phyloP scores from a whole-genome alignment of 1,140 invertebrate species.

The Littorina saxatilis region DNA sequence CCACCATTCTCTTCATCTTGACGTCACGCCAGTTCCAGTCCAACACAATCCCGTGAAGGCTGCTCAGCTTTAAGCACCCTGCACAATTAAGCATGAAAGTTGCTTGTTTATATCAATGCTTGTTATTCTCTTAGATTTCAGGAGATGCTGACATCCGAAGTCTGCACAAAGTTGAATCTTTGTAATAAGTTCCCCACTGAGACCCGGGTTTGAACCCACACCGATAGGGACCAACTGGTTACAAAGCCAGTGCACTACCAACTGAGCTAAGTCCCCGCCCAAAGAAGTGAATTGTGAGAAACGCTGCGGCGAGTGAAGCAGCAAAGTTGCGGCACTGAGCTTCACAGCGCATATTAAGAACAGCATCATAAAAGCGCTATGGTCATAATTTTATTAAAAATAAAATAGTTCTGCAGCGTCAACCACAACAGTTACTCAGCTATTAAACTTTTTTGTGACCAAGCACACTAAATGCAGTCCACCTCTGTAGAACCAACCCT shows the following conservation, averaged over 20 bases:
- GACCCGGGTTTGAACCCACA: too few species aligned
- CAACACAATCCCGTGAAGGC: conserved; percentile 59
- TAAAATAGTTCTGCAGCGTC: too few species aligned
- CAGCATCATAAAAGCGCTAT: too few species aligned
- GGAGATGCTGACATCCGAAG: not conserved
- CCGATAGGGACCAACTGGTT: too few species aligned
- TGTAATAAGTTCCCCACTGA: not conserved
- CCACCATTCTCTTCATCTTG: conserved; percentile 65
- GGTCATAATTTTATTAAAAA: too few species aligned
- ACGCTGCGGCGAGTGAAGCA: not conserved
- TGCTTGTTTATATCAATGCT: too few species aligned
- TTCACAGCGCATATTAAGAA: too few species aligned
- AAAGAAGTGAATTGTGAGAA: not conserved
- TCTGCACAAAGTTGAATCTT: not conserved
- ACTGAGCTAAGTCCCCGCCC: not conserved
- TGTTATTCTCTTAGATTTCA: too few species aligned
- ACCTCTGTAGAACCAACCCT: not conserved
- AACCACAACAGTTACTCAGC: too few species aligned
- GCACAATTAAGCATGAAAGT: conserved; percentile 33
- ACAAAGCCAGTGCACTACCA: too few species aligned
- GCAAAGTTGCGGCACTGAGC: too few species aligned
- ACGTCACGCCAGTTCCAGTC: conserved; percentile 72
- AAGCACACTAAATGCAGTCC: not conserved
- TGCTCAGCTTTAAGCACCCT: conserved; percentile 65
- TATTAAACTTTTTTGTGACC: too few species aligned